phyloP scores from a whole-genome alignment of 2,888 invertebrate species.

The Tribolium freemani region DNA sequence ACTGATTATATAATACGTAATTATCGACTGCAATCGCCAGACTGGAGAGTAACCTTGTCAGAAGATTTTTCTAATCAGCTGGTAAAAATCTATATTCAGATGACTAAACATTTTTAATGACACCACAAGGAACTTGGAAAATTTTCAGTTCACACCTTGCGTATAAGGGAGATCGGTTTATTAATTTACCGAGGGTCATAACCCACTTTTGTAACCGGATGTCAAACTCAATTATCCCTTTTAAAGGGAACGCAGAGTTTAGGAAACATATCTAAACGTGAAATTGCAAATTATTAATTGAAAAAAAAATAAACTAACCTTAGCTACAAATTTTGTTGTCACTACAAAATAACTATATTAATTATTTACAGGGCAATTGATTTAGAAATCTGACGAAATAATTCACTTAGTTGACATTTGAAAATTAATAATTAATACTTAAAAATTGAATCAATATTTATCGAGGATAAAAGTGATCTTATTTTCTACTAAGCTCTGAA shows the following conservation, averaged over 20 bases:
- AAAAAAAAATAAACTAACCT: no score
- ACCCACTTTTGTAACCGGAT: not conserved
- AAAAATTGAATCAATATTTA: not conserved
- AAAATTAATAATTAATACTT: not conserved
- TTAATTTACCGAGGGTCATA: not conserved
- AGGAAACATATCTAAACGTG: no score
- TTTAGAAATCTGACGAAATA: not conserved
- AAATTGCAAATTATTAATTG: no score
- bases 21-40: not conserved
- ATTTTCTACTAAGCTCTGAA: not conserved
- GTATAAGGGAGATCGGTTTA: not conserved
- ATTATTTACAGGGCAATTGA: not conserved
- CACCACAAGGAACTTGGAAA: not conserved
- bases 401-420: not conserved
- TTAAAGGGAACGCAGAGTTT: not conserved
- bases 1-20: not conserved
- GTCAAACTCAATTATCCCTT: not conserved
- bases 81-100: not conserved
- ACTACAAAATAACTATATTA: not conserved
- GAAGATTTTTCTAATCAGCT: not conserved
- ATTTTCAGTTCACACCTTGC: not conserved
- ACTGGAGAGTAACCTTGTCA: not conserved
- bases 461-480: not conserved
- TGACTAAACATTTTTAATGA: not conserved
- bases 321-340: no score